phyloP scores from a whole-genome alignment of 1,140 invertebrate species.

The Adelges cooleyi region DNA sequence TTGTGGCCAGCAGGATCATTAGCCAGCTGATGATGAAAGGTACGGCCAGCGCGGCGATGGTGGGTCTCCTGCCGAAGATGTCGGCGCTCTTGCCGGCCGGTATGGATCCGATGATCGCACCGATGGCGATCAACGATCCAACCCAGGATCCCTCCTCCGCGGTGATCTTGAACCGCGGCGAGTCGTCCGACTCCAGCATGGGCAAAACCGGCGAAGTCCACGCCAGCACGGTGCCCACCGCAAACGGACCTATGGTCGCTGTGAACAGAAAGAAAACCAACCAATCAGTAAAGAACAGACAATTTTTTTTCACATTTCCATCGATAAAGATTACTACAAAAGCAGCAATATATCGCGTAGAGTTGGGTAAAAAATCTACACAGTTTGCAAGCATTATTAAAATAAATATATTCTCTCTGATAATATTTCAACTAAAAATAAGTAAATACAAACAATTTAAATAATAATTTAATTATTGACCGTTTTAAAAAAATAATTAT shows the following conservation, averaged over 20 bases:
- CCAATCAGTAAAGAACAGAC: too few species aligned
- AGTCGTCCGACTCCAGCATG: constrained; percentile 39
- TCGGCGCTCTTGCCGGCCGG: constrained; percentile 49
- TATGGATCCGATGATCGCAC: constrained; percentile 50
- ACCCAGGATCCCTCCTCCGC: constrained; percentile 55
- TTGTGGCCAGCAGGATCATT: constrained; percentile 52
- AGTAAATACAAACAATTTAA: too few species aligned
- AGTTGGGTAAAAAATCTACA: too few species aligned
- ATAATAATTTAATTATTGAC: too few species aligned
- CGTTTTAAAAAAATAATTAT: too few species aligned
- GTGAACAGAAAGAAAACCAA: constrained; percentile 21
- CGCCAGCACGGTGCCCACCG: constrained; percentile 56
- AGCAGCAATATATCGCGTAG: too few species aligned
- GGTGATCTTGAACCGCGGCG: constrained; percentile 45
- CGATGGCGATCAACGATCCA: constrained; percentile 54
- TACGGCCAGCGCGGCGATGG: constrained; percentile 30
- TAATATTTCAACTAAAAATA: too few species aligned
- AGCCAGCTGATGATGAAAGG: constrained; percentile 46
- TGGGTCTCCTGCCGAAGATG: constrained; percentile 48
- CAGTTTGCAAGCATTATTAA: too few species aligned
- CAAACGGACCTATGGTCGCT: constrained; percentile 50
- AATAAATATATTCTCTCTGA: too few species aligned
- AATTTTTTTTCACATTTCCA: too few species aligned
- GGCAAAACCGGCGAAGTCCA: constrained; percentile 64
- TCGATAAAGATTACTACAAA: too few species aligned